Evolutionary conservation across 1,140 invertebrate species (phyloP), one percentile per base, ranked within the genome.

Genomic region (Ostrea edulis): DNA sequence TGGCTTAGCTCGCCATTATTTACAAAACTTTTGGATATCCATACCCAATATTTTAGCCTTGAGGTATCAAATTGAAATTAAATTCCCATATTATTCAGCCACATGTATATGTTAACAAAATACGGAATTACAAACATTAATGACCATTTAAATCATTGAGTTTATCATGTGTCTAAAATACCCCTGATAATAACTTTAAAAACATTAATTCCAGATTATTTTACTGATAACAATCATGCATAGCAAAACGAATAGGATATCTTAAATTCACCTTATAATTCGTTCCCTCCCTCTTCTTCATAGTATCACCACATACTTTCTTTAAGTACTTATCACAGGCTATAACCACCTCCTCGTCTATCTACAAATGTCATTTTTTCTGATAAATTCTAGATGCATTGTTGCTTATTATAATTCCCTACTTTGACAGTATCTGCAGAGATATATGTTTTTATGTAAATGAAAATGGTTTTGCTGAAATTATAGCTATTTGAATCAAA

Each of bases 281-380:
- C 1, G 8, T 8, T 4, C 83, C 83, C 22, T 62, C 55, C 14
- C 14, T 25, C 54, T 85, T 55, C 5, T 85, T 54, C 17, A 85
- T 9, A 22, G 53, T 58, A 29, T 85, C 83, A 11, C 83, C 83
- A 58, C 83, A 85, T 12, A 88, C 29, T 35, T 35, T 35, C 62
- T 44, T n/a, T 25, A 85, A 20, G 12, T 84, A 22, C 14, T 52
- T 54, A 58, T 44, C 20, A 77, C 62, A 71, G 11, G 58, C 55
- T 29, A 81, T 52, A 17, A 88, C 53, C 35, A 88, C 87, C 77
- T 86, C 84, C 20, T 82, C 55, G 84, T 84, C 55, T 54, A 84
- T 62, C 87, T 71, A 65, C 20, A 71, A 77, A 14, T 5, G n/a
- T 7, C 14, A 14, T 44, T 44, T 44, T 44, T 2, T 44, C 1